phyloP scores from a whole-genome alignment of 1,140 invertebrate species.

The Rhysida immarginata region DNA sequence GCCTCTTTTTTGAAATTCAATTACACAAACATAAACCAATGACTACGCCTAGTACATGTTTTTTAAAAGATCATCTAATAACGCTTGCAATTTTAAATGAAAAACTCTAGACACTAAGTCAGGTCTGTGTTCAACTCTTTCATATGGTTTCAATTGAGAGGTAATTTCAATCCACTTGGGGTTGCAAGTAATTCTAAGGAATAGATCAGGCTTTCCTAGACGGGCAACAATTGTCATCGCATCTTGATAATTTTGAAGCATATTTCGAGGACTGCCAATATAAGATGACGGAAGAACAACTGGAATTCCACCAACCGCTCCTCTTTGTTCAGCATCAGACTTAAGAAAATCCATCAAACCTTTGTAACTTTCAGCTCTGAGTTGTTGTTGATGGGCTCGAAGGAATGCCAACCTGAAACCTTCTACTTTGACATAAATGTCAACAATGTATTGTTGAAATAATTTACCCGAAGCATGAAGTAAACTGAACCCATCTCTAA shows the following conservation, averaged over 20 bases:
- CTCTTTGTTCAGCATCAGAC: slow-evolving; percentile 9
- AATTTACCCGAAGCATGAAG: slow-evolving; percentile 13
- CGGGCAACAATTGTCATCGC: slow-evolving; percentile 22
- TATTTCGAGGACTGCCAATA: slow-evolving; percentile 26
- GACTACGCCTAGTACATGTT: slow-evolving; percentile 23
- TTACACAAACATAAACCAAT: slow-evolving; percentile 25
- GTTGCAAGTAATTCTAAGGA: slow-evolving; percentile 32
- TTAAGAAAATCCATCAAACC: slow-evolving; percentile 24
- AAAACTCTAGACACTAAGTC: slow-evolving; percentile 31
- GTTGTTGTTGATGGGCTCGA: slow-evolving; percentile 30
- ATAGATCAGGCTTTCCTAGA: slow-evolving; percentile 13
- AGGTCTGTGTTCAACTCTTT: slow-evolving; percentile 23
- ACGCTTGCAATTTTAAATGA: slow-evolving; percentile 22
- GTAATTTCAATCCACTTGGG: slow-evolving; percentile 33
- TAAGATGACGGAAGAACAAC: slow-evolving; percentile 30
- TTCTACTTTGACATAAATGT: slow-evolving; percentile 37
- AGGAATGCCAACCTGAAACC: slow-evolving; percentile 29
- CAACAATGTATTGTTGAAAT: slow-evolving; percentile 29
- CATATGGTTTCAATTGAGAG: slow-evolving; percentile 17
- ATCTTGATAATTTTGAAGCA: slow-evolving; percentile 31
- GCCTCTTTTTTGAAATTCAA: slow-evolving; percentile 39
- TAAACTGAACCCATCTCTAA: slow-evolving; percentile 13
- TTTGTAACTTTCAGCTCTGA: slow-evolving; percentile 32
- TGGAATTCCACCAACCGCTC: slow-evolving; percentile 15
- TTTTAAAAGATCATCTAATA: slow-evolving; percentile 22